Evolutionary conservation across 2,888 invertebrate species (phyloP).

Genomic region (Apotomis turbidana): DNA sequence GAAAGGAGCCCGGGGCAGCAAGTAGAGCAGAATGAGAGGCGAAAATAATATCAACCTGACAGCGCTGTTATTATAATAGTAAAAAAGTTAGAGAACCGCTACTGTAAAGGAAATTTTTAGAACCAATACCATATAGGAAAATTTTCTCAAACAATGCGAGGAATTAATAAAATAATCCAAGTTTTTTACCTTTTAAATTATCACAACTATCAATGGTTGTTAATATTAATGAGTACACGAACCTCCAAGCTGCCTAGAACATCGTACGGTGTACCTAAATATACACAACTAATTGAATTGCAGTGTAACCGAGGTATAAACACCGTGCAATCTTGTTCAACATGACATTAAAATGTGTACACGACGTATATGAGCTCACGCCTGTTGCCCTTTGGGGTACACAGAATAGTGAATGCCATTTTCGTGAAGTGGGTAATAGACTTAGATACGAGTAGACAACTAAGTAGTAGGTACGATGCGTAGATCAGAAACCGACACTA

Average conservation of each 20-base stretch:
- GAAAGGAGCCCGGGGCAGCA: too few relatives aligned
- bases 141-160: background rate
- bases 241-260: conserved; percentile 5
- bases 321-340: conserved; percentile 25
- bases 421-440: background rate
- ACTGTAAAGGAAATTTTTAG: too few relatives aligned
- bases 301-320: conserved; percentile 26
- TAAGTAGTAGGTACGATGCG: too few relatives aligned
- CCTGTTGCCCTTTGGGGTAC: background rate
- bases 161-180: too few relatives aligned
- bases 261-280: conserved; percentile 13
- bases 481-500: too few relatives aligned
- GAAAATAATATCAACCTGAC: too few relatives aligned
- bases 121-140: background rate
- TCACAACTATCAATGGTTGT: background rate
- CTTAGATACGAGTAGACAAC: too few relatives aligned
- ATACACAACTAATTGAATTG: conserved; percentile 32
- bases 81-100: too few relatives aligned
- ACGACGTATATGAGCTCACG: background rate
- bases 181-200: background rate
- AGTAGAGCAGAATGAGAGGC: too few relatives aligned
- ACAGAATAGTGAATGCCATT: background rate
- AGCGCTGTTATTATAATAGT: too few relatives aligned
- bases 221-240: conserved; percentile 12
- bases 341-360: conserved; percentile 23